Conservation (phyloP, 2,888 invertebrate species). For the Eilema griseolum region DNA sequence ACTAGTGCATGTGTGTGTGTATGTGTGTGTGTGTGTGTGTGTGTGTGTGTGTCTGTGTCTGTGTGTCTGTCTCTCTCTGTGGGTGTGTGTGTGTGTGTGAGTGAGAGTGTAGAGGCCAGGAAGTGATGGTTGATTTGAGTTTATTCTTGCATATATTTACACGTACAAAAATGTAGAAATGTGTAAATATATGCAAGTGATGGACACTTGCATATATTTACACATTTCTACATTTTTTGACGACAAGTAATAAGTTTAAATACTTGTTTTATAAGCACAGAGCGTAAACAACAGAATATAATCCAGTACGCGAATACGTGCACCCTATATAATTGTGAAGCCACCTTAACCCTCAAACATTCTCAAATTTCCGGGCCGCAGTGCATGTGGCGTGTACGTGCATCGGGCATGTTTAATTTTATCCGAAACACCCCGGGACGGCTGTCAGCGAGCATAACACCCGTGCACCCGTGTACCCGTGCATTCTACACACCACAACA, state of each 20-base stretch:
- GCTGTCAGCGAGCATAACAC: slow-evolving; percentile 23
- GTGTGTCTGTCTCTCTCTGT: no score
- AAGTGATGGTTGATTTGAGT: no score
- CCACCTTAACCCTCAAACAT: slow-evolving; percentile 34
- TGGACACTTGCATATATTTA: no score
- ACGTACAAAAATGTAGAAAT: no score
- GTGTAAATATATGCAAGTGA: no score
- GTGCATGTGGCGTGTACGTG: slow-evolving; percentile 37
- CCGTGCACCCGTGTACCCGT: neutral
- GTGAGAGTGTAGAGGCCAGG: no score
- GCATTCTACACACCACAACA: slow-evolving; percentile 6
- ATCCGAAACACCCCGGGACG: slow-evolving; percentile 37
- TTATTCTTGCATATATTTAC: no score
- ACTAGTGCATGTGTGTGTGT: no score
- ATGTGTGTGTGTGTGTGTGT: no score
- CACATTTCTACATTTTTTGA: neutral
- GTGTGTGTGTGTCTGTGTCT: no score
- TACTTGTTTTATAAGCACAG: neutral
- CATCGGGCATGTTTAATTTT: slow-evolving; percentile 55
- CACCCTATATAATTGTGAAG: slow-evolving; percentile 31
- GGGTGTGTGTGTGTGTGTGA: no score
- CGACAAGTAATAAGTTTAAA: neutral
- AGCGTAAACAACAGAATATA: slow-evolving; percentile 19
- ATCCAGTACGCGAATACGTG: slow-evolving; percentile 16
- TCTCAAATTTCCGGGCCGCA: slow-evolving; percentile 53